phyloP scores from a whole-genome alignment of 1,140 invertebrate genomes.

The Calephelis virginiensis region DNA sequence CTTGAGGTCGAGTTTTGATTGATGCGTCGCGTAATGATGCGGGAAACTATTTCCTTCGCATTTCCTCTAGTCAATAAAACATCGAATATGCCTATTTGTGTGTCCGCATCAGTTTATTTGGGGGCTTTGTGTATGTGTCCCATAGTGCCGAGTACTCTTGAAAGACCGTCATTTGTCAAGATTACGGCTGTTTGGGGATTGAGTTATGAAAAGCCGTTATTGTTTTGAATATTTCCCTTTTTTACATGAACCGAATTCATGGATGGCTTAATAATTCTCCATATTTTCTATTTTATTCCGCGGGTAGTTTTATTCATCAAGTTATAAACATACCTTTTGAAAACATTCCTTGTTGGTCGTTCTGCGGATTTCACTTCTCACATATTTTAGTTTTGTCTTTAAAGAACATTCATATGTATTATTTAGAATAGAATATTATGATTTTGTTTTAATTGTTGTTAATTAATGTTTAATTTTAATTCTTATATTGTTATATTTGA shows the following conservation, averaged over 20 bases:
- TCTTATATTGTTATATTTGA: no score
- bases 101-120: constrained; percentile 70
- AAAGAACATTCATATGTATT: no score
- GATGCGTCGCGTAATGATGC: constrained; percentile 72
- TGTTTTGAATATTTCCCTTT: constrained; percentile 71
- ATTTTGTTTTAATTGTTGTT: no score
- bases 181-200: constrained; percentile 72
- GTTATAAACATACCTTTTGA: background rate
- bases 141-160: constrained; percentile 64
- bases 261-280: constrained; percentile 26
- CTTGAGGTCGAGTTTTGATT: constrained; percentile 58
- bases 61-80: constrained; percentile 77
- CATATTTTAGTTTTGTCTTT: no score
- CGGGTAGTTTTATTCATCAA: background rate
- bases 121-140: constrained; percentile 68
- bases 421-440: no score
- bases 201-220: constrained; percentile 73
- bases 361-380: no score
- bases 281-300: background rate
- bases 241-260: constrained; percentile 45
- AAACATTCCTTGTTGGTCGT: no score
- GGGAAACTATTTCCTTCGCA: constrained; percentile 74
- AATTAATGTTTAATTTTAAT: no score
- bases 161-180: constrained; percentile 76
- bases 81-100: constrained; percentile 75